Evolutionary conservation across 2,888 invertebrate genomes (phyloP).

Genomic region (Phyllotreta cruciferae): DNA sequence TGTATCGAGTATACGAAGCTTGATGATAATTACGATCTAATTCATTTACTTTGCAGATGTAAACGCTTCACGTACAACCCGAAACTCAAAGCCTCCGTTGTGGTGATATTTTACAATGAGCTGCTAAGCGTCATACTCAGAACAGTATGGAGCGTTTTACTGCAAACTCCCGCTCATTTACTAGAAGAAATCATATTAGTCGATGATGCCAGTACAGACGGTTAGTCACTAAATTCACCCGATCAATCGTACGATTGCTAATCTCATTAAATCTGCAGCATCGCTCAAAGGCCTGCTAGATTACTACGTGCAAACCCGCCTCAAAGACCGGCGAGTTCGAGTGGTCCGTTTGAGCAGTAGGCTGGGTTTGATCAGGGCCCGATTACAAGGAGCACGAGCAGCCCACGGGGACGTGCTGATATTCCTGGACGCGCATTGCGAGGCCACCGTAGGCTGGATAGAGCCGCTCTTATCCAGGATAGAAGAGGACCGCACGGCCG

Average conservation of each 20-base stretch:
- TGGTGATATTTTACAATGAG: slow-evolving; percentile 81
- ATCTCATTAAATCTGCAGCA: slow-evolving; percentile 64
- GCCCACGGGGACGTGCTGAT: slow-evolving; percentile 83
- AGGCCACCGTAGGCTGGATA: slow-evolving; percentile 81
- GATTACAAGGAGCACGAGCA: slow-evolving; percentile 84
- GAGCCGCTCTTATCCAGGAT: slow-evolving; percentile 89
- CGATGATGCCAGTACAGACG: slow-evolving; percentile 89
- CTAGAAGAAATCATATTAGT: slow-evolving; percentile 92
- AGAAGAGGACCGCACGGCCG: slow-evolving; percentile 78
- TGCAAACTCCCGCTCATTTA: slow-evolving; percentile 72
- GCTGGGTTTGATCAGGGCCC: slow-evolving; percentile 88
- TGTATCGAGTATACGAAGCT: no score
- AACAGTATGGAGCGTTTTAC: slow-evolving; percentile 90
- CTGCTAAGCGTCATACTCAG: slow-evolving; percentile 76
- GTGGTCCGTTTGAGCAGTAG: slow-evolving; percentile 77
- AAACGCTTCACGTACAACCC: slow-evolving; percentile 68
- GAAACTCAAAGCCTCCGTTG: slow-evolving; percentile 71
- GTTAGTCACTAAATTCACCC: no score
- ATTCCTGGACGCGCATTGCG: slow-evolving; percentile 93
- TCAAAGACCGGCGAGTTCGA: slow-evolving; percentile 72
- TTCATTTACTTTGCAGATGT: slow-evolving; percentile 71
- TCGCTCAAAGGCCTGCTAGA: slow-evolving; percentile 78
- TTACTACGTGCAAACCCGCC: slow-evolving; percentile 77
- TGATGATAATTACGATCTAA: no score
- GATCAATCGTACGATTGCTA: no score